phyloP scores from a whole-genome alignment of 2,888 invertebrate genomes.

The Spilosoma lubricipeda region DNA sequence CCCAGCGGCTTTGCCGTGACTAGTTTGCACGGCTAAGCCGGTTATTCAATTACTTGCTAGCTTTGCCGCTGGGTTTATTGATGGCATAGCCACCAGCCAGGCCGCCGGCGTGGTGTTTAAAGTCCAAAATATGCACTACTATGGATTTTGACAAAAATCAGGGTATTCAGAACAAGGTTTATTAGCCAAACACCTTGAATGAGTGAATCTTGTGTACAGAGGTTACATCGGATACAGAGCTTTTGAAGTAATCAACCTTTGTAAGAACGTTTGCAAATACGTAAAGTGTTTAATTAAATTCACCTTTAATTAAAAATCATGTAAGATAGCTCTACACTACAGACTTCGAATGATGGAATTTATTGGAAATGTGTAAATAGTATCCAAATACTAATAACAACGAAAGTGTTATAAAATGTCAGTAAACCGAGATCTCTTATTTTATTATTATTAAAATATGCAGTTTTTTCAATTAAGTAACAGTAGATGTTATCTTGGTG shows the following conservation, averaged over 20 bases:
- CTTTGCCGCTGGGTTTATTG: too few species aligned
- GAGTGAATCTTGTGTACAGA: neutral
- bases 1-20: too few species aligned
- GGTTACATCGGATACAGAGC: neutral
- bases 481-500: neutral
- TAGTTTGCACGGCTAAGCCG: too few species aligned
- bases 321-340: neutral
- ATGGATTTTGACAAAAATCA: too few species aligned
- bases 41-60: too few species aligned
- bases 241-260: neutral
- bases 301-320: neutral
- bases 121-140: neutral
- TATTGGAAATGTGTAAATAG: neutral
- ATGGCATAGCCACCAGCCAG: too few species aligned
- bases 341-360: neutral
- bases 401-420: neutral
- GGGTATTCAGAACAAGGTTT: neutral
- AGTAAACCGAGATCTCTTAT: neutral
- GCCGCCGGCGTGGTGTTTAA: too few species aligned
- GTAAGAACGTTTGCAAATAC: neutral
- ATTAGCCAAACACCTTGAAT: neutral
- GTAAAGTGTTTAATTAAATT: neutral
- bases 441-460: neutral
- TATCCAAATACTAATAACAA: neutral
- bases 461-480: neutral